A percentile compares a stretch with the other conserved stretches of the same genome.
These are phyloP conservation scores for Neolamprologus hecqui DNA, from an alignment of 2,113 vertebrate species.

Conservation along the genomic window DNA sequence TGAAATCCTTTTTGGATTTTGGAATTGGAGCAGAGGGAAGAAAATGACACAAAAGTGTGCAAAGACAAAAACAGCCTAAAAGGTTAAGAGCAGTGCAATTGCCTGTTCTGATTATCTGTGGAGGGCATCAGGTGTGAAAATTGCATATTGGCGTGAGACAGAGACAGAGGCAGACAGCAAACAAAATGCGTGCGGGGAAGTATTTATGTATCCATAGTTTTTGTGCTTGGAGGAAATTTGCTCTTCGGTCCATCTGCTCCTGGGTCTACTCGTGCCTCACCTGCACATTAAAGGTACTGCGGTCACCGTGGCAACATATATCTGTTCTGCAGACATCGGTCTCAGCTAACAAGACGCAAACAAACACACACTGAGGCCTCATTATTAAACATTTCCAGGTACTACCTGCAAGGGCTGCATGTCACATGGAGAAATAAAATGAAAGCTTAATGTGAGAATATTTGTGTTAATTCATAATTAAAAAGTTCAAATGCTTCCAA, in stretches of 20 bases:
- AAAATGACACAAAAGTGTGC: neutral
- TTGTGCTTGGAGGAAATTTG: slow-evolving; percentile 3
- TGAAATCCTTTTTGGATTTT: neutral
- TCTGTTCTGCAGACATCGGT: neutral
- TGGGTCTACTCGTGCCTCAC: slow-evolving; percentile 10
- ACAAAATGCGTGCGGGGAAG: neutral
- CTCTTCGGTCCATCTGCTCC: slow-evolving; percentile 36
- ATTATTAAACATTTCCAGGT: neutral
- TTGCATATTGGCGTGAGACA: neutral
- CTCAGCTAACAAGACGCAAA: neutral
- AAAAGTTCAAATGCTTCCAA: neutral
- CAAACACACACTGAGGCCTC: neutral
- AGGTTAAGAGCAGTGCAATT: slow-evolving; percentile 5
- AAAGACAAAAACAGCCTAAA: slow-evolving; percentile 18
- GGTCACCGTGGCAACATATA: slow-evolving; percentile 5
- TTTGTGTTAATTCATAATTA: neutral
- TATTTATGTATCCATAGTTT: neutral
- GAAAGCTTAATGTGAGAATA: neutral
- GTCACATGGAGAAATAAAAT: neutral
- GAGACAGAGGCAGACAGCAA: neutral
- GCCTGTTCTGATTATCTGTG: slow-evolving; percentile 19
- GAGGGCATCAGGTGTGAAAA: slow-evolving; percentile 14
- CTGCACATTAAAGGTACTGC: neutral
- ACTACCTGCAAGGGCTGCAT: neutral
- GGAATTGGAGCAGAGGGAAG: neutral